Percentiles rank a stretch among this genome's conserved stretches.
Conservation (phyloP, 2,888 invertebrate species). For the Xylocampa areola region DNA sequence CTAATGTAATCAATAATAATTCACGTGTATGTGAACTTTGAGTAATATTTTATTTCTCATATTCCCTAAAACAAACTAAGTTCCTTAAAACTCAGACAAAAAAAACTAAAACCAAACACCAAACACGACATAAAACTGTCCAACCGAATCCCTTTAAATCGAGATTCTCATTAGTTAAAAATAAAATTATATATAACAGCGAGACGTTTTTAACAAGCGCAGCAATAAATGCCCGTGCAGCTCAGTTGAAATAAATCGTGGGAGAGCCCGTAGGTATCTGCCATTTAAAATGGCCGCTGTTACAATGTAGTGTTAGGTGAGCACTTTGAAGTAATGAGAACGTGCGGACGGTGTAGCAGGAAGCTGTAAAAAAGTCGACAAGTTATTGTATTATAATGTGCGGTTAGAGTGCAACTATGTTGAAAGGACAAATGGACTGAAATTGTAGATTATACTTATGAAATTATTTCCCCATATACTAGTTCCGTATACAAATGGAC, state of each 20-base stretch:
- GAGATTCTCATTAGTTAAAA: conserved; percentile 71
- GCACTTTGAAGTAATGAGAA: conserved; percentile 30
- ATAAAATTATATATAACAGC: conserved; percentile 62
- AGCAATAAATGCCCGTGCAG: conserved; percentile 77
- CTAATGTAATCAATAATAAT: too few relatives aligned
- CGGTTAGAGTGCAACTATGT: conserved; percentile 17
- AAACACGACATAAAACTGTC: background rate
- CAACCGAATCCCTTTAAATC: conserved; percentile 54
- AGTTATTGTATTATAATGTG: conserved; percentile 16
- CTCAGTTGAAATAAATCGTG: conserved; percentile 80
- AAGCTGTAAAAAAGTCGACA: conserved; percentile 14
- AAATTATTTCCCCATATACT: too few relatives aligned
- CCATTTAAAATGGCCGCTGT: conserved; percentile 71
- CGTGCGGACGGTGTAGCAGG: conserved; percentile 11
- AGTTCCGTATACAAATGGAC: too few relatives aligned
- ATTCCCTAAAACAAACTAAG: too few relatives aligned
- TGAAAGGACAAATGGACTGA: too few relatives aligned
- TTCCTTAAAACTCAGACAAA: too few relatives aligned
- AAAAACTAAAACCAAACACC: too few relatives aligned
- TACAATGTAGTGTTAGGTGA: conserved; percentile 63
- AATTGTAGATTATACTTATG: too few relatives aligned
- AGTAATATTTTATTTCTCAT: too few relatives aligned
- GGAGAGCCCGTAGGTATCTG: conserved; percentile 70
- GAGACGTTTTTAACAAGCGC: conserved; percentile 76
- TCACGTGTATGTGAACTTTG: too few relatives aligned